Conservation (phyloP, 1,140 invertebrate species). For the Drosophila tsacasi region DNA sequence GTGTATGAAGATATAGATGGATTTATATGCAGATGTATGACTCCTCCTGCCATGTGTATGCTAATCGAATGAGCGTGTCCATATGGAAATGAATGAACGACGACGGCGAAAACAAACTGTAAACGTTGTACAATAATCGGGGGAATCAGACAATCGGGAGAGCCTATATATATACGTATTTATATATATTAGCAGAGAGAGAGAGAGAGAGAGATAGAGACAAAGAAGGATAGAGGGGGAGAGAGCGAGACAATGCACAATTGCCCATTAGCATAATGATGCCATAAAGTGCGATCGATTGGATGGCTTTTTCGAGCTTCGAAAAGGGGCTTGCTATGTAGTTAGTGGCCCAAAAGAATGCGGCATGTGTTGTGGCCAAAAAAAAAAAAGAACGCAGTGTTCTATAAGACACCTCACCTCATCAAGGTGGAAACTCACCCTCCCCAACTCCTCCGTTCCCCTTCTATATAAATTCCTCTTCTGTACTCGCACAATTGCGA, state of each 20-base stretch:
- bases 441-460: neutral
- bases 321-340: constrained; percentile 5
- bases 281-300: constrained; percentile 64
- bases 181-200: neutral
- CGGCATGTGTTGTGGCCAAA: constrained; percentile 53
- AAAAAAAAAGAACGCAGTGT: constrained; percentile 14
- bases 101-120: constrained; percentile 55
- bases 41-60: constrained; percentile 51
- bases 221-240: too few species aligned
- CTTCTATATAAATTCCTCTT: constrained; percentile 2
- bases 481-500: neutral
- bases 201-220: neutral
- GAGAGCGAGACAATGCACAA: constrained; percentile 65
- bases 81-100: constrained; percentile 68
- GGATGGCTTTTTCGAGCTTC: constrained; percentile 18
- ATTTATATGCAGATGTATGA: constrained; percentile 24
- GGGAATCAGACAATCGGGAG: constrained; percentile 7
- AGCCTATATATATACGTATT: constrained; percentile 1
- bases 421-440: constrained; percentile 11
- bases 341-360: constrained; percentile 63
- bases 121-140: constrained; percentile 79
- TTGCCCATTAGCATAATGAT: constrained; percentile 80
- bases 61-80: constrained; percentile 73
- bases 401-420: constrained; percentile 19
- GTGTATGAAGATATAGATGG: constrained; percentile 20